Evolutionary conservation across 2,113 vertebrate genomes (phyloP).

Genomic region (Numida meleagris): DNA sequence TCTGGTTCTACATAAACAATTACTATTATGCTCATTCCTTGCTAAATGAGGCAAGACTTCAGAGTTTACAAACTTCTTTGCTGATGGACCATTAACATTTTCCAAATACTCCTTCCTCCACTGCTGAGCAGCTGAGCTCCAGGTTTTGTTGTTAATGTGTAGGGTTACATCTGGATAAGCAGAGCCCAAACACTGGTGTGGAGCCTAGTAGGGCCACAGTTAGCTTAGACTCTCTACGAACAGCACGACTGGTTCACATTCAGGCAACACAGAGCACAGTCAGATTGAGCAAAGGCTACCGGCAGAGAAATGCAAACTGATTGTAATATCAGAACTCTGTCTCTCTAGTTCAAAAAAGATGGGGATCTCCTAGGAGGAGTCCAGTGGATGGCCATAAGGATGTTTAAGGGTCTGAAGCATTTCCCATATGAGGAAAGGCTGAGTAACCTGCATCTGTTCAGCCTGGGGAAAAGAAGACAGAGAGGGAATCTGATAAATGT

Average conservation of each 20-base stretch:
- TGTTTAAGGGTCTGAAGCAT: no score
- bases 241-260: neutral
- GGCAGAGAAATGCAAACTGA: neutral
- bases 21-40: neutral
- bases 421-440: no score
- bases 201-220: neutral
- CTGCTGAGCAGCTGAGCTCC: neutral
- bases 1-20: neutral
- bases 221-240: neutral
- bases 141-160: neutral
- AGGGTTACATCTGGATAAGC: no score
- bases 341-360: no score
- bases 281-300: accelerated
- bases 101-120: neutral
- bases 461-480: no score
- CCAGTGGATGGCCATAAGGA: no score
- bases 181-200: neutral
- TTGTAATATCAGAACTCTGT: neutral
- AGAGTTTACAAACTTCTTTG: neutral
- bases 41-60: neutral
- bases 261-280: neutral
- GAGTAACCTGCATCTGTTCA: no score
- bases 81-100: neutral
- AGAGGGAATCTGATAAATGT: no score
- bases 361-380: no score